phyloP scores from a whole-genome alignment of 1,140 invertebrate species.

The Ceratina calcarata region DNA sequence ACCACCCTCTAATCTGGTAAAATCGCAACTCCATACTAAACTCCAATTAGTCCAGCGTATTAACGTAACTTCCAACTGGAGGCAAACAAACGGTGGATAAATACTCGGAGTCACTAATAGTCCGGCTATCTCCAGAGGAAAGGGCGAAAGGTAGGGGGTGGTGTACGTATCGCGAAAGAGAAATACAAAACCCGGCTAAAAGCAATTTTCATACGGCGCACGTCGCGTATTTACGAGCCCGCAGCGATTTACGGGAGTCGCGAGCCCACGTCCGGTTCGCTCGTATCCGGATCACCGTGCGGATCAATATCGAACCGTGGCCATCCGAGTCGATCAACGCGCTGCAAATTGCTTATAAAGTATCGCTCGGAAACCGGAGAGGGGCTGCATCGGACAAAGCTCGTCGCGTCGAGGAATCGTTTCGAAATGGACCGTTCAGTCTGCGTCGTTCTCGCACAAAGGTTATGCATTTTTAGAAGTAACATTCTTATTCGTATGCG shows the following conservation, averaged over 20 bases:
- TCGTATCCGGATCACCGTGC: conserved; percentile 17
- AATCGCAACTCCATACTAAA: not conserved
- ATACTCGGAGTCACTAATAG: too few species aligned
- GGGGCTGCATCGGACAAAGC: not conserved
- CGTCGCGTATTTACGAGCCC: conserved; percentile 16
- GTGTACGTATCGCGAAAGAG: not conserved
- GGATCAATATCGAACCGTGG: conserved; percentile 1
- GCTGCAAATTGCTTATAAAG: conserved; percentile 31
- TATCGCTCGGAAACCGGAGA: not conserved
- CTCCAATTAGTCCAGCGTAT: not conserved
- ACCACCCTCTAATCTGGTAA: not conserved
- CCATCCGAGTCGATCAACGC: not conserved
- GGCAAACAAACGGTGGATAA: too few species aligned
- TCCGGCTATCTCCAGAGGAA: not conserved
- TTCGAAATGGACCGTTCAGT: not conserved
- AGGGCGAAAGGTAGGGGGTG: not conserved
- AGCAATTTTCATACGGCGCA: not conserved
- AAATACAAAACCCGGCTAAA: not conserved
- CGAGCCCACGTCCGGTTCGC: not conserved
- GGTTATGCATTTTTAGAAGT: not conserved
- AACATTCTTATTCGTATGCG: not conserved
- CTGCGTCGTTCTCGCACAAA: too few species aligned
- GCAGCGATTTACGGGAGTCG: conserved; percentile 16
- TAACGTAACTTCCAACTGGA: not conserved
- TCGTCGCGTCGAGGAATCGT: not conserved